phyloP scores from a whole-genome alignment of 2,888 invertebrate species.

The Cryptocheilus praepositus region DNA sequence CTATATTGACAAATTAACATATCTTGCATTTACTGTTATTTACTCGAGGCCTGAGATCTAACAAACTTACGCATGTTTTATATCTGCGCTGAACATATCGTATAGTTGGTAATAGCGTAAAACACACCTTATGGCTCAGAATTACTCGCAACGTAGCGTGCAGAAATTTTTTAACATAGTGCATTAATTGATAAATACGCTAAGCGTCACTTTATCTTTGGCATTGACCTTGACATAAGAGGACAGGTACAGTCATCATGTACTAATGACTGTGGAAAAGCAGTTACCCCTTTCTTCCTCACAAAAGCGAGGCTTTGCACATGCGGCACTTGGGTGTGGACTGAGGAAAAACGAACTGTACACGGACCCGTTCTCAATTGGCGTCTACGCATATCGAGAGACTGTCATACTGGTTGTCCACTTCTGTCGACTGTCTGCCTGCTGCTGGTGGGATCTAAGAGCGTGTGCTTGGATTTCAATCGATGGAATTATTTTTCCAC shows the following conservation, averaged over 20 bases:
- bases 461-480: slow-evolving; percentile 26
- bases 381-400: background rate
- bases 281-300: background rate
- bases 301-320: slow-evolving; percentile 22
- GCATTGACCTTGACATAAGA: slow-evolving; percentile 36
- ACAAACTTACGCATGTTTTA: slow-evolving; percentile 60
- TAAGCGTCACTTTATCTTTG: slow-evolving; percentile 25
- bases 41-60: slow-evolving; percentile 56
- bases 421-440: slow-evolving; percentile 62
- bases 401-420: slow-evolving; percentile 40
- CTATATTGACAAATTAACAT: slow-evolving; percentile 45
- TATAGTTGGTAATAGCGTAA: slow-evolving; percentile 24
- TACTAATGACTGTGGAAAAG: background rate
- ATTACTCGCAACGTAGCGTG: slow-evolving; percentile 20
- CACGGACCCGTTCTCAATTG: background rate
- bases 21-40: slow-evolving; percentile 46
- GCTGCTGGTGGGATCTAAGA: slow-evolving; percentile 56
- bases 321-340: slow-evolving; percentile 9
- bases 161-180: slow-evolving; percentile 39
- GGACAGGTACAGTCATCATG: slow-evolving; percentile 31
- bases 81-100: slow-evolving; percentile 32
- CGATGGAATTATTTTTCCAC: slow-evolving; percentile 34
- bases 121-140: slow-evolving; percentile 21
- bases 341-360: slow-evolving; percentile 28
- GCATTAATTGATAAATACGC: slow-evolving; percentile 32